A percentile compares a stretch with the other conserved stretches of the same genome.
phyloP scores from a whole-genome alignment of 2,797 vertebrate species.

The Lepus townsendii region DNA sequence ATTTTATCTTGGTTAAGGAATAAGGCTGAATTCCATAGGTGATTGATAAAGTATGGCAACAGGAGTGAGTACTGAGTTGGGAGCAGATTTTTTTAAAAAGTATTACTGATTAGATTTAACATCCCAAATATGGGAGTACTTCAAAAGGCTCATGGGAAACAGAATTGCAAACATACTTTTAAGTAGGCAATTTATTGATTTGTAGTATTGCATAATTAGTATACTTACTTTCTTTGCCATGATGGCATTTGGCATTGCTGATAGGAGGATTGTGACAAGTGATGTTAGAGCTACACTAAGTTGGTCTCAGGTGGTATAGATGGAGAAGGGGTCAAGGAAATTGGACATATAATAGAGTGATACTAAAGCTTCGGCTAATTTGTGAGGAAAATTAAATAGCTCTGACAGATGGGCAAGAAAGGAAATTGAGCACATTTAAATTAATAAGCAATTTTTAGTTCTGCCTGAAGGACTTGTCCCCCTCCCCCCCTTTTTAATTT shows the following conservation, averaged over 20 bases:
- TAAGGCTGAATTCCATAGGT: not conserved
- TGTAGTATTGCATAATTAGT: not conserved
- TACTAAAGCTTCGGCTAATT: not conserved
- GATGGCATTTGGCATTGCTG: conserved; percentile 12
- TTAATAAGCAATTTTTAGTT: conserved; percentile 47
- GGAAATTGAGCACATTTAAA: conserved; percentile 37
- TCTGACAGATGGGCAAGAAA: conserved; percentile 23
- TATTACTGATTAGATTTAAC: not conserved
- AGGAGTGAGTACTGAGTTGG: not conserved
- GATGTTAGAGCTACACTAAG: not conserved
- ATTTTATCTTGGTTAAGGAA: not conserved
- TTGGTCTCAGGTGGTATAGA: not conserved
- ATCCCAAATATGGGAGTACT: not conserved
- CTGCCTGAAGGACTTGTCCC: not conserved
- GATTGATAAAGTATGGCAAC: not conserved
- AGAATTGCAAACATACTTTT: not conserved
- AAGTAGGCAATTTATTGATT: not conserved
- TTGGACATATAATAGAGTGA: not conserved
- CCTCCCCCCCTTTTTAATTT: no score
- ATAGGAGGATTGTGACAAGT: not conserved
- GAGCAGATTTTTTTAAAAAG: not conserved
- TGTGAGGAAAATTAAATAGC: conserved; percentile 46
- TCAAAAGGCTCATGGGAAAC: no score
- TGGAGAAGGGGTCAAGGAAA: not conserved
- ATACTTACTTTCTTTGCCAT: not conserved